Evolutionary conservation across 1,140 invertebrate species (phyloP), one percentile per base, ranked within the genome.

Genomic region (Bemisia tabaci): DNA sequence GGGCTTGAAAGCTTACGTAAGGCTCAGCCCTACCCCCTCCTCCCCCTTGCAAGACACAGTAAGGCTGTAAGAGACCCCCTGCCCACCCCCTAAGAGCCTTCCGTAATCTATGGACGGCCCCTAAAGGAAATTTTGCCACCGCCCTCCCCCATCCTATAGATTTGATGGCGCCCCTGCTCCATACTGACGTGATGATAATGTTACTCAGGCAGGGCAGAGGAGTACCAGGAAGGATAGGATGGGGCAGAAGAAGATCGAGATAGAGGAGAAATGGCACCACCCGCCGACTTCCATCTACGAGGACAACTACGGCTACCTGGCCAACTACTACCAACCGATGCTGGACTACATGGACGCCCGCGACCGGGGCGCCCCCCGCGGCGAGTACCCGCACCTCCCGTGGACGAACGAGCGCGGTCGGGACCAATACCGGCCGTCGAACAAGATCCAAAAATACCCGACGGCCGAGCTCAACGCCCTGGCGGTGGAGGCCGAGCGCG

Each of bases 291-390:
- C 80, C 24, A 83, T 87, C 25, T 91, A 91, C 74, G 84, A 88
- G 69, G 83, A 86, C 73, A 91, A 91, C 77, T 91, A 91, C 77
- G 84, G 84, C 39, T 87, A 85, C 70, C 87, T 86, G 2, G 88
- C 90, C 63, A 88, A 90, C 73, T 89, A 83, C 75, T 91, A 91
- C 75, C 87, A 90, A 73, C 88, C 88, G 12, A 89, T 91, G 87
- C 84, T 91, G 67, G 88, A 91, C 73, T 90, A 90, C 71, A 83
- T 91, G 65, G 84, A 88, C 71, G 73, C 71, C 78, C 71, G 78
- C 81, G 65, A 63, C 75, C 33, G 33, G 17, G 33, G 33, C 33
- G 33, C 17, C 17, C 5, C 17, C 5, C 66, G 76, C 64, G 71
- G 75, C 48, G 79, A 81, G 68, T 74, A 80, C 23, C 87, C 87